These are phyloP conservation scores for Smithornis capensis DNA, from an alignment of 2,113 vertebrate genomes.

Conservation along the genomic window DNA sequence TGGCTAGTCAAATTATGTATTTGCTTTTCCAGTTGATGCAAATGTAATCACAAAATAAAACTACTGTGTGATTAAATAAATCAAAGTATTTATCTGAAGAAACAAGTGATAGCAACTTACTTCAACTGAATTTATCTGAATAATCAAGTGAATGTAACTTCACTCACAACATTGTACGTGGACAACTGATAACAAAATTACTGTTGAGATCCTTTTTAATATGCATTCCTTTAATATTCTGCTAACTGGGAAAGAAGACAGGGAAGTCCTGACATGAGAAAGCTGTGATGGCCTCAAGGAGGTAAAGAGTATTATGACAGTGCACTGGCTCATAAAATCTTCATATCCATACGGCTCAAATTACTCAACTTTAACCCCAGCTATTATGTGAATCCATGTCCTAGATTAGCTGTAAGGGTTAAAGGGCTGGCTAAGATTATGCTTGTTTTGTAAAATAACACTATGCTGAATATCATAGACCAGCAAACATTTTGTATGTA, in stretches of 20 bases:
- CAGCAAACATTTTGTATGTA: not conserved
- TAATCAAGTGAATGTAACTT: not conserved
- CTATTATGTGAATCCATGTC: not conserved
- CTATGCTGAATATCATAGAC: not conserved
- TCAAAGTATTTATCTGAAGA: not conserved
- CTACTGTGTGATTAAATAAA: not conserved
- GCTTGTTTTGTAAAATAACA: not conserved
- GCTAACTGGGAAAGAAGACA: not conserved
- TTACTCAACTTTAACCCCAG: not conserved
- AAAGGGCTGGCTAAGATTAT: not conserved
- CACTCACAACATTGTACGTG: not conserved
- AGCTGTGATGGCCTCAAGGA: not conserved
- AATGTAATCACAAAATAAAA: constrained; percentile 3
- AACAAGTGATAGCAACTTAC: not conserved
- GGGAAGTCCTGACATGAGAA: fast-evolving
- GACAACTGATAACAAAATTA: not conserved
- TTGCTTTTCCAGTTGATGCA: not conserved
- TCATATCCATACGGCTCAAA: not conserved
- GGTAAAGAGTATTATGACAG: not conserved
- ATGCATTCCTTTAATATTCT: not conserved
- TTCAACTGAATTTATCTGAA: not conserved
- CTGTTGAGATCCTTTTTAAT: not conserved
- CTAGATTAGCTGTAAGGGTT: not conserved
- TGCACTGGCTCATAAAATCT: not conserved
- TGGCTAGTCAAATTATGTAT: not conserved